These are phyloP conservation scores for Chlorops oryzae DNA, from an alignment of 1,140 invertebrate genomes.

Conservation along the genomic window DNA sequence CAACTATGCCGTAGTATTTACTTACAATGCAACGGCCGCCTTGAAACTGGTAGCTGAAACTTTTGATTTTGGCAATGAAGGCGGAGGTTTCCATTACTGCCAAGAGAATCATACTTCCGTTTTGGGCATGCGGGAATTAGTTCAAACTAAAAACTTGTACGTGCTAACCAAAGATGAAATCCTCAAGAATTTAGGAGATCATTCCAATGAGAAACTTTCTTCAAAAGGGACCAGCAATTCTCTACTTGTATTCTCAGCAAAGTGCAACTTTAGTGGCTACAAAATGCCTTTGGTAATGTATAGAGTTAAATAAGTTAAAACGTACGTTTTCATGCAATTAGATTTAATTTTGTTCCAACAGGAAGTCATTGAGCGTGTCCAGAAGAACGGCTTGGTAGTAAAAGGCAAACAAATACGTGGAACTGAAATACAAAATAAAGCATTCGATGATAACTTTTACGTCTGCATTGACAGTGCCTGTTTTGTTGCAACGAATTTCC, in stretches of 20 bases:
- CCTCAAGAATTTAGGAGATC: slow-evolving; percentile 29
- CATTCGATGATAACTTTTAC: slow-evolving; percentile 59
- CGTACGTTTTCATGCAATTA: too few species aligned
- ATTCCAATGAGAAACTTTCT: not conserved
- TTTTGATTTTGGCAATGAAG: slow-evolving; percentile 58
- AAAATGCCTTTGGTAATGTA: slow-evolving; percentile 86
- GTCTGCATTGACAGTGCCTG: slow-evolving; percentile 82
- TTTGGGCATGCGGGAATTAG: slow-evolving; percentile 77
- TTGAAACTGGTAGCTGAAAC: slow-evolving; percentile 78
- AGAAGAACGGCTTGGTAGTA: slow-evolving; percentile 56
- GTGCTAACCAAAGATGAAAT: slow-evolving; percentile 53
- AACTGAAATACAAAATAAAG: slow-evolving; percentile 24
- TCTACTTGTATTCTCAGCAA: slow-evolving; percentile 82
- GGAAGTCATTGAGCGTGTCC: slow-evolving; percentile 62
- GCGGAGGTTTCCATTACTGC: slow-evolving; percentile 64
- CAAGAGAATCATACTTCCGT: slow-evolving; percentile 94
- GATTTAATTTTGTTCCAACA: too few species aligned
- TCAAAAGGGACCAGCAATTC: slow-evolving; percentile 49
- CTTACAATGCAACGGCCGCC: slow-evolving; percentile 77
- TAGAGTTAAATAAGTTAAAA: too few species aligned
- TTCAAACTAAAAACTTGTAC: slow-evolving; percentile 50
- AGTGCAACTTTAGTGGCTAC: slow-evolving; percentile 90
- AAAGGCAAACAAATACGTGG: slow-evolving; percentile 18
- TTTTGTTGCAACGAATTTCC: slow-evolving; percentile 68
- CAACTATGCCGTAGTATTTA: slow-evolving; percentile 86